Base-by-base conservation (phyloP, 2,888 invertebrate genomes). In the Tetragonisca angustula region DNA sequence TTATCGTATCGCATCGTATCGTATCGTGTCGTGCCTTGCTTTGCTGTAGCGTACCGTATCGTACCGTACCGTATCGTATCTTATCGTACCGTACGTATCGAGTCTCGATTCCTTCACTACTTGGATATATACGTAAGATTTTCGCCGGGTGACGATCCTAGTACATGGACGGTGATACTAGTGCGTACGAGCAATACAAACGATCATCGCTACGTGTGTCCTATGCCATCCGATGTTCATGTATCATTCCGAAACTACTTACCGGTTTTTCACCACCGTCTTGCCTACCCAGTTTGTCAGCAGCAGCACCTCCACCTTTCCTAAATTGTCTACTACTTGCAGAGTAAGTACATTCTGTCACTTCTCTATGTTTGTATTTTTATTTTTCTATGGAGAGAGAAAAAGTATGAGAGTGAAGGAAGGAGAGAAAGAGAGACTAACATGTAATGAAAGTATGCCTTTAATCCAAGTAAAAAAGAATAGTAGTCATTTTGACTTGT, bases 241-340 rank as follows among this genome's bases (percentile, higher is more conserved):
- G 87, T 82, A 82, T 85, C 85, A 70, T 75, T 50, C 65, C 79
- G 84, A 83, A 80, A 84, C 82, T 74, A 75, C 82, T 77, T 79
- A 81, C 75, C 83, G 84, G 87, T 81, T 81, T 76, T 79, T 79
- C 76, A 79, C 76, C 85, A 81, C 76, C 76, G 82, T 85, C 43
- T 43, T 1, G 79, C 77, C 87, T 87, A 79, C 76, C 87, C 77
- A 69, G 76, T 80, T 85, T 80, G 72, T 81, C 87, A 70, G 83
- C 75, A 73, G 86, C 79, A 86, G 43, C 43, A 43, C 9, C 11
- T 43, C 86, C 88, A 85, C 86, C 86, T 83, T 86, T 88, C 89
- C 88, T 87, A 84, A 89, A 85, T 75, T 93, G 87, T 94, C 93
- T 94, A 93, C 93, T 91, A 94, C 92, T 92, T 92, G 91, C 77